These are phyloP conservation scores for Graptemys geographica DNA, from an alignment of 2,797 vertebrate genomes.

Conservation along the genomic window DNA sequence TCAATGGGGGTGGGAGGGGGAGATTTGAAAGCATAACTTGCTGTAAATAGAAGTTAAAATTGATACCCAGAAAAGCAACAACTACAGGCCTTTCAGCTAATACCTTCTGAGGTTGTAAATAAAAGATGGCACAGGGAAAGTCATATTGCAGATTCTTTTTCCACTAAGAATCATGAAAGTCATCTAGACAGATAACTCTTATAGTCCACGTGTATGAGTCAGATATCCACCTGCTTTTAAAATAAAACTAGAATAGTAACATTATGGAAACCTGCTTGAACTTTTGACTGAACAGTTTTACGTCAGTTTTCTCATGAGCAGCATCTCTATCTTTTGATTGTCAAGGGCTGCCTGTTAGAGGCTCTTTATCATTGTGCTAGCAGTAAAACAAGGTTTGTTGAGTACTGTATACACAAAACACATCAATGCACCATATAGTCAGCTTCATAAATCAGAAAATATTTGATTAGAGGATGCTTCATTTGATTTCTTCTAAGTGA, in stretches of 20 bases:
- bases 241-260: not conserved
- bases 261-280: not conserved
- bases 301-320: not conserved
- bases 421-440: not conserved
- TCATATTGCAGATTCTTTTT: not conserved
- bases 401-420: not conserved
- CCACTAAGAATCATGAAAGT: not conserved
- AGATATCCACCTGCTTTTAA: not conserved
- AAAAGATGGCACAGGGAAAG: fast-evolving
- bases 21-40: not conserved
- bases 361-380: not conserved
- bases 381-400: not conserved
- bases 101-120: not conserved
- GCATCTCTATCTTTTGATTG: not conserved
- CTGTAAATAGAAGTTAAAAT: not conserved
- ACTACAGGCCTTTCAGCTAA: not conserved
- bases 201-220: not conserved
- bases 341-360: not conserved
- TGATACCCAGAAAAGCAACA: not conserved
- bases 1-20: fast-evolving
- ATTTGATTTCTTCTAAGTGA: not conserved
- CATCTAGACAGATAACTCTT: not conserved
- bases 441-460: constrained; percentile 15
- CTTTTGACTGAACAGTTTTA: not conserved
- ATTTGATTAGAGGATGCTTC: not conserved